Conservation (phyloP, 2,888 invertebrate species). For the Leptinotarsa tumamoca region DNA sequence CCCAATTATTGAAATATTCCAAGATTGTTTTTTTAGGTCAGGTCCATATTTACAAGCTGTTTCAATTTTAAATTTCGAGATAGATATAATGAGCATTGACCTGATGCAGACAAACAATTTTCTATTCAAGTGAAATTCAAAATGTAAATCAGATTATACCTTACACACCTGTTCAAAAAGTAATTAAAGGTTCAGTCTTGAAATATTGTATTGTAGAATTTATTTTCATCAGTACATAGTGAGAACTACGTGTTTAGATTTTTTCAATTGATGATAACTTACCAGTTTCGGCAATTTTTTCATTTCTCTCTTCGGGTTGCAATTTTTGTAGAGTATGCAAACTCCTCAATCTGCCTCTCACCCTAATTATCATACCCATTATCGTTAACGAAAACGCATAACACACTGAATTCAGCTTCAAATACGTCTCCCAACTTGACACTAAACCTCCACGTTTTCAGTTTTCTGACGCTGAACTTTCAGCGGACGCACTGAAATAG, state of each 20-base stretch:
- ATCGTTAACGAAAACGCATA: constrained; percentile 34
- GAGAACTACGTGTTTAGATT: no score
- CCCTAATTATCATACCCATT: constrained; percentile 81
- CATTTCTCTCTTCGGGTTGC: constrained; percentile 73
- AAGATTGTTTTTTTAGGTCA: neutral
- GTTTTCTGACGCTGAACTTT: constrained; percentile 35
- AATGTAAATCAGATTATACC: neutral
- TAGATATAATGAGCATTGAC: neutral
- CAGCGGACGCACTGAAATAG: constrained; percentile 40
- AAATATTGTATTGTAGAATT: no score
- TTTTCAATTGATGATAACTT: constrained; percentile 47
- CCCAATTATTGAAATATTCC: neutral
- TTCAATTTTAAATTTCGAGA: constrained; percentile 4
- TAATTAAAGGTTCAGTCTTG: no score
- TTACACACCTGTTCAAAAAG: no score
- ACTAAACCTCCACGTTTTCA: constrained; percentile 45
- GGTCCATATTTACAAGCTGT: constrained; percentile 2
- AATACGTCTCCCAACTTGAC: constrained; percentile 30
- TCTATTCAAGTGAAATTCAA: neutral
- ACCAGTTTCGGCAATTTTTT: constrained; percentile 80
- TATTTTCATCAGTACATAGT: no score
- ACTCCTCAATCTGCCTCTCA: constrained; percentile 71
- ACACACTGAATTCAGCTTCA: constrained; percentile 20
- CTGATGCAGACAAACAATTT: neutral
- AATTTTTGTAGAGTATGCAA: constrained; percentile 75